phyloP scores from a whole-genome alignment of 2,797 vertebrate genomes.

The Monodelphis domestica region DNA sequence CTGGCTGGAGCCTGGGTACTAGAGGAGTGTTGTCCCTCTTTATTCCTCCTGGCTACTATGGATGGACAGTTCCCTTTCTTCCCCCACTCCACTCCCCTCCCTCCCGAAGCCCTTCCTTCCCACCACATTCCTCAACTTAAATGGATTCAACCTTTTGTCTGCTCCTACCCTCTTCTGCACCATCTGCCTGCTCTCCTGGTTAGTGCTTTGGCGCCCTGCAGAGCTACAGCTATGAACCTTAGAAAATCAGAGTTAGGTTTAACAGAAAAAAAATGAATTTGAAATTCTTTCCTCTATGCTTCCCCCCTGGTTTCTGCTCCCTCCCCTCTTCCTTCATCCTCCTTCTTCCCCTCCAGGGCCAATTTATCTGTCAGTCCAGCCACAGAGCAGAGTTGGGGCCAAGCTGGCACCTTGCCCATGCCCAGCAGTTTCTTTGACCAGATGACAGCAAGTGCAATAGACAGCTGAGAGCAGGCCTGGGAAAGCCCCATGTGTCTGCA shows the following conservation, averaged over 20 bases:
- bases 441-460: conserved; percentile 40
- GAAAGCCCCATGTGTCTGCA: not conserved
- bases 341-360: conserved; percentile 39
- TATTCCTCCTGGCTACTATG: not conserved
- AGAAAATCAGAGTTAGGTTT: conserved; percentile 15
- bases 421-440: conserved; percentile 17
- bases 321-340: not conserved
- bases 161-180: conserved; percentile 4
- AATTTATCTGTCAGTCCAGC: conserved; percentile 69
- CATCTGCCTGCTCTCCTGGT: conserved; percentile 52
- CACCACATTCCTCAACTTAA: not conserved
- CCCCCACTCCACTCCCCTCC: not conserved
- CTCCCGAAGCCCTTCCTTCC: not conserved
- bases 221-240: conserved; percentile 9
- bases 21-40: not conserved
- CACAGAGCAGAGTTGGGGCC: conserved; percentile 17
- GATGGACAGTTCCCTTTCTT: not conserved
- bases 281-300: conserved; percentile 39
- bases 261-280: conserved; percentile 35
- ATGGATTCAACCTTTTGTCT: not conserved
- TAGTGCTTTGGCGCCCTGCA: conserved; percentile 46
- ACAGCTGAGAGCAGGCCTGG: not conserved
- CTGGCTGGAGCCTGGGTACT: not conserved
- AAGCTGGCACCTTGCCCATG: conserved; percentile 52
- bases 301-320: not conserved